Conservation (phyloP, 2,888 invertebrate species). For the Aleiodes leptofemur region DNA sequence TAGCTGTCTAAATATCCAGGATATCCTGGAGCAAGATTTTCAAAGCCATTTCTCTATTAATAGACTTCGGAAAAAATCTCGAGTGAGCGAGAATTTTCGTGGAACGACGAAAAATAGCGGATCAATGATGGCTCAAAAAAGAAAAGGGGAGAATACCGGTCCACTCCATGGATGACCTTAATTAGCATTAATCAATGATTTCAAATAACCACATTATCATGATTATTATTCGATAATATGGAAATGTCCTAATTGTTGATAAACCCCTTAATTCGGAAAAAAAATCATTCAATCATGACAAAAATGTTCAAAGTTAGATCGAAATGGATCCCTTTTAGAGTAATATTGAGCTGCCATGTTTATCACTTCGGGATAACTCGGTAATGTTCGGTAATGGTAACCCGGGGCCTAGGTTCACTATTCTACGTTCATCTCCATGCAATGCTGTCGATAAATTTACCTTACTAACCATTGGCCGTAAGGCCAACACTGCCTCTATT, state of each 20-base stretch:
- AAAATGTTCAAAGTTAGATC: conserved; percentile 48
- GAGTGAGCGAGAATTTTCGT: background rate
- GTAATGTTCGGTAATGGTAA: conserved; percentile 58
- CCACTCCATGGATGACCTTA: conserved; percentile 12
- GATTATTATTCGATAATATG: background rate
- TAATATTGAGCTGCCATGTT: conserved; percentile 48
- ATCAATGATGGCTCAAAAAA: conserved; percentile 7
- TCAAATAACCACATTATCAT: background rate
- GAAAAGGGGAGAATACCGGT: conserved; percentile 24
- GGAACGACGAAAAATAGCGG: conserved; percentile 9
- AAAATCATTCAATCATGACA: background rate
- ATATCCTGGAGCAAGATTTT: background rate
- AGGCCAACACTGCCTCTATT: conserved; percentile 2
- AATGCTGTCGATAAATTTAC: conserved; percentile 58
- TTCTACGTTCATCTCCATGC: conserved; percentile 57
- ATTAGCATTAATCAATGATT: background rate
- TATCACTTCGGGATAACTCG: conserved; percentile 61
- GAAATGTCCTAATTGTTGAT: background rate
- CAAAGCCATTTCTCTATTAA: background rate
- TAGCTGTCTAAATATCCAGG: too few relatives aligned
- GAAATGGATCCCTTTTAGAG: conserved; percentile 55
- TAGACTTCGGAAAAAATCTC: background rate
- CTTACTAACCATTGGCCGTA: conserved; percentile 43
- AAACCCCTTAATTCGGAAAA: too few relatives aligned
- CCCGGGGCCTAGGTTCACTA: conserved; percentile 65